phyloP scores from a whole-genome alignment of 2,888 invertebrate species.

The Scelioninae gen. 2 region DNA sequence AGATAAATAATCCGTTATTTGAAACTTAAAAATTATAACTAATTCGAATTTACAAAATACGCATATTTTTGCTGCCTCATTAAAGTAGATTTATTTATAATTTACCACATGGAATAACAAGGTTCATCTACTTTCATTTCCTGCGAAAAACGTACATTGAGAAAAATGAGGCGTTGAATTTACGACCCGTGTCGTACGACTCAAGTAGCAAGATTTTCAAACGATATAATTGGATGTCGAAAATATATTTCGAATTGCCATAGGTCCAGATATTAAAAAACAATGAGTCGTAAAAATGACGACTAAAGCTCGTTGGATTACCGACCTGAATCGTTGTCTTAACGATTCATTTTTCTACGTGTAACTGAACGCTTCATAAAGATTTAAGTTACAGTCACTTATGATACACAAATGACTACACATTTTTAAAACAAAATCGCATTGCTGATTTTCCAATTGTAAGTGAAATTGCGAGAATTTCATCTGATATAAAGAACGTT shows the following conservation, averaged over 20 bases:
- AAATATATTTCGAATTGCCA: too few species aligned
- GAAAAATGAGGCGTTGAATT: too few species aligned
- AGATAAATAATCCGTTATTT: not conserved
- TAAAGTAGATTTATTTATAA: slow-evolving; percentile 44
- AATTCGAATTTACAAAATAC: slow-evolving; percentile 22
- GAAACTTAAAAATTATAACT: slow-evolving; percentile 8
- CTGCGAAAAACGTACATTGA: too few species aligned
- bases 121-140: slow-evolving; percentile 31
- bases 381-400: slow-evolving; percentile 30
- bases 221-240: too few species aligned
- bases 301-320: too few species aligned
- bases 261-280: too few species aligned
- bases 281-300: too few species aligned
- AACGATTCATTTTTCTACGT: too few species aligned
- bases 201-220: too few species aligned
- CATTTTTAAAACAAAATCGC: not conserved
- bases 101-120: slow-evolving; percentile 37
- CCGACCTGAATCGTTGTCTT: too few species aligned
- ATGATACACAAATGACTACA: slow-evolving; percentile 7
- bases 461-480: not conserved
- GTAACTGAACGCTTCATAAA: slow-evolving; percentile 41
- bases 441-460: not conserved
- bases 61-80: slow-evolving; percentile 19
- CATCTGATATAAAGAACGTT: slow-evolving; percentile 5
- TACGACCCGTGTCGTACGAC: too few species aligned